Base-by-base conservation (phyloP, 2,888 invertebrate species). In the Clitarchus hookeri region DNA sequence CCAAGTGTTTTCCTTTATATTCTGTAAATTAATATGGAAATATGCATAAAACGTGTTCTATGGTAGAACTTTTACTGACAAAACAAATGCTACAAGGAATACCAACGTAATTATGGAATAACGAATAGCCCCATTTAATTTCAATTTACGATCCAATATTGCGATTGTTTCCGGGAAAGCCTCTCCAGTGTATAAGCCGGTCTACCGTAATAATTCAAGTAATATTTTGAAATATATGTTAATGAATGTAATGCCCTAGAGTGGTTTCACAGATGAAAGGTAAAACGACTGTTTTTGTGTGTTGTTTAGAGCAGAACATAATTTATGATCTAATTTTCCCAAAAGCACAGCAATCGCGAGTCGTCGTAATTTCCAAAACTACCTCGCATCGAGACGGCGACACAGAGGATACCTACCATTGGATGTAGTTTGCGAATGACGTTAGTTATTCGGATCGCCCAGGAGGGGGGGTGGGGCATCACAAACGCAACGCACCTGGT, bases 191-290 rank as follows among this genome's bases (percentile, higher is more conserved):
- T n/a, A 65, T 19, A n/a, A 65, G 16, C n/a, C 6, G 8, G 16
- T 1, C 11, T 48, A 48, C 16, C 48, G 65, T 65, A 65, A 65
- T 44, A 82, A 82, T 19, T 36, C 82, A 82, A 9, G 19, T 23
- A 26, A 82, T 25, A 36, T 82, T 82, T 82, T 82, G 27, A 82
- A 82, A 82, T 82, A 82, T 82, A 36, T 82, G 44, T 82, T 82
- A 36, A 36, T 36, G 82, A 82, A 82, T 82, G 44, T n/a, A 26
- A 82, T 13, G 27, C 1, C 16, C 13, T 82, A 27, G 44, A 82
- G 44, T 82, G 82, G 82, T 27, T 36, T 27, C 12, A 82, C 12
- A 27, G 25, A 26, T 16, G 12, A 79, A 79, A 79, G 79, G 27
- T 82, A 82, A 82, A 82, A 82, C 65, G 23, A 82, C 82, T 82